Evolutionary conservation across 2,888 invertebrate genomes (phyloP).

Genomic region (Hirtodrosophila histrioides): DNA sequence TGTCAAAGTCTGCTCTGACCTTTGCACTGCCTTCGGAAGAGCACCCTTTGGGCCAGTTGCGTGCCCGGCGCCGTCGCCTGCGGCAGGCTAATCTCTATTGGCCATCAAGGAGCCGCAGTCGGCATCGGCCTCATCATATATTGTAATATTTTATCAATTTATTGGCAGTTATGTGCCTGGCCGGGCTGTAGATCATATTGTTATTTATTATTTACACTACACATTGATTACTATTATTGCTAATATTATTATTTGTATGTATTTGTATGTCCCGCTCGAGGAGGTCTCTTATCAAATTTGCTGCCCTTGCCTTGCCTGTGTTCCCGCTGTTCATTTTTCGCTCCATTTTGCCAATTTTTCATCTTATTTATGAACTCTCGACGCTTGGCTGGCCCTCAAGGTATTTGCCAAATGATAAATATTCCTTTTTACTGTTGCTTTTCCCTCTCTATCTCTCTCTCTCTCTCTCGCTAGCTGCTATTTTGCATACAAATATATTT

Average conservation of each 20-base stretch:
- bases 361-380: slow-evolving; percentile 72
- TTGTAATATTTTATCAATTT: slow-evolving; percentile 76
- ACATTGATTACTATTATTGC: slow-evolving; percentile 76
- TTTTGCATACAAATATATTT: slow-evolving; percentile 37
- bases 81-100: slow-evolving; percentile 57
- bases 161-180: slow-evolving; percentile 64
- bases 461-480: slow-evolving; percentile 14
- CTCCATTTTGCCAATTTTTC: slow-evolving; percentile 62
- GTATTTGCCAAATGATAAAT: slow-evolving; percentile 73
- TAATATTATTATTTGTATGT: slow-evolving; percentile 66
- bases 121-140: slow-evolving; percentile 62
- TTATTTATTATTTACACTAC: slow-evolving; percentile 79
- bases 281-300: slow-evolving; percentile 48
- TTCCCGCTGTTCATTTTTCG: slow-evolving; percentile 47
- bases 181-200: slow-evolving; percentile 40
- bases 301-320: slow-evolving; percentile 24
- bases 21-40: not conserved
- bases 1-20: slow-evolving; percentile 6
- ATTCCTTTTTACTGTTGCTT: slow-evolving; percentile 47
- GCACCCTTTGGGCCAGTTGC: slow-evolving; percentile 42
- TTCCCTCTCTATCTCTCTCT: slow-evolving; percentile 14
- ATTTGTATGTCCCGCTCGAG: slow-evolving; percentile 22
- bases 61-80: slow-evolving; percentile 23
- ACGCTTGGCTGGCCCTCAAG: slow-evolving; percentile 57
- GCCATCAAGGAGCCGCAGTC: slow-evolving; percentile 36